Conservation (phyloP, 2,113 vertebrate species). For the Heptranchias perlo region DNA sequence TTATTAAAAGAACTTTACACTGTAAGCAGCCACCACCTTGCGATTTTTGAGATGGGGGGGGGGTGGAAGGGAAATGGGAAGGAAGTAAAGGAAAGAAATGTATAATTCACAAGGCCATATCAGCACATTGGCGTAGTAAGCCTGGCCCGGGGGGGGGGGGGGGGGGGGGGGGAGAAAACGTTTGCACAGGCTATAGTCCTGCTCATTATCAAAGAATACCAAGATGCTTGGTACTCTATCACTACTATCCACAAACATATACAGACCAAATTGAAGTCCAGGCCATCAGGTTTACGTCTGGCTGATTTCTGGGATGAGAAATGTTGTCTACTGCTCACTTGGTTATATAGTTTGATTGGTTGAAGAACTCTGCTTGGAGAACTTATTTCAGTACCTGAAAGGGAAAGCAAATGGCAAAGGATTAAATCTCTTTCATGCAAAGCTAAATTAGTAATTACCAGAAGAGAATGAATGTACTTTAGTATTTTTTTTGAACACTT, state of each 20-base stretch:
- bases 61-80: neutral
- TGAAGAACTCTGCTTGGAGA: neutral
- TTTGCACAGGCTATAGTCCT: neutral
- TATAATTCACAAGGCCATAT: neutral
- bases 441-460: neutral
- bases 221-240: neutral
- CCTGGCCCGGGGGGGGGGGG: neutral
- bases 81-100: neutral
- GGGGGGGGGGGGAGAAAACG: neutral
- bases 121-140: neutral
- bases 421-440: neutral
- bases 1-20: neutral
- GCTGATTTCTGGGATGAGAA: slow-evolving; percentile 10
- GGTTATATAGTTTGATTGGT: slow-evolving; percentile 17
- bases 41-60: neutral
- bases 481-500: neutral
- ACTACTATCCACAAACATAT: neutral
- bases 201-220: neutral
- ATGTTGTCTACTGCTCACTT: neutral
- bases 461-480: neutral
- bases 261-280: slow-evolving; percentile 12
- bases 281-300: slow-evolving; percentile 19
- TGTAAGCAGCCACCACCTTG: neutral
- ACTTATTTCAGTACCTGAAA: slow-evolving; percentile 8
- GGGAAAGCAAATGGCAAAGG: neutral